phyloP scores from a whole-genome alignment of 2,797 vertebrate genomes.

The Scleropages formosus region DNA sequence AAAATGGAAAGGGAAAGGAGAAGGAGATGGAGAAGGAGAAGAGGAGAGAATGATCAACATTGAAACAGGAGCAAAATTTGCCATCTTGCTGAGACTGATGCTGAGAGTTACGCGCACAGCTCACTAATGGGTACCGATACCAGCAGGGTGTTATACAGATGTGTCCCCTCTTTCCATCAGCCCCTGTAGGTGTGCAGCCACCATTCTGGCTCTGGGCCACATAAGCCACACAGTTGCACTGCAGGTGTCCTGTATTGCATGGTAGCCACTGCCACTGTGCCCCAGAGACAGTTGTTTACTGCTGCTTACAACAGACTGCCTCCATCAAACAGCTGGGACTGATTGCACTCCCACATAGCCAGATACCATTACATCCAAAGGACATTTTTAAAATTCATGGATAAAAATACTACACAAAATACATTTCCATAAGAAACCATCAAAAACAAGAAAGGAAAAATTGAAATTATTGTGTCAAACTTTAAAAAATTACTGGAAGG shows the following conservation, averaged over 20 bases:
- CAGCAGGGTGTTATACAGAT: background rate
- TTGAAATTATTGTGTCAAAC: background rate
- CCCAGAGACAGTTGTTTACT: background rate
- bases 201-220: background rate
- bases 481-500: too few species aligned
- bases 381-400: background rate
- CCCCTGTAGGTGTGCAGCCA: background rate
- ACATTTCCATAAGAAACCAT: background rate
- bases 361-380: background rate
- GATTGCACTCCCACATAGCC: background rate
- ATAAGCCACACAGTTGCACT: background rate
- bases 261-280: conserved; percentile 5
- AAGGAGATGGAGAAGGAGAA: background rate
- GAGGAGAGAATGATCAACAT: too few species aligned
- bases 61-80: too few species aligned
- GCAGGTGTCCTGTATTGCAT: background rate
- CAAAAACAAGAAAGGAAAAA: background rate
- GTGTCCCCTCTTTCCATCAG: background rate
- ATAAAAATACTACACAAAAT: background rate
- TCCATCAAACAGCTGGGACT: background rate
- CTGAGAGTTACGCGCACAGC: too few species aligned
- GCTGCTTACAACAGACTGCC: conserved; percentile 1
- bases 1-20: background rate
- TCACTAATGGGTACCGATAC: background rate
- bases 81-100: too few species aligned